phyloP scores from a whole-genome alignment of 1,140 invertebrate species.

The Mamestra configurata region DNA sequence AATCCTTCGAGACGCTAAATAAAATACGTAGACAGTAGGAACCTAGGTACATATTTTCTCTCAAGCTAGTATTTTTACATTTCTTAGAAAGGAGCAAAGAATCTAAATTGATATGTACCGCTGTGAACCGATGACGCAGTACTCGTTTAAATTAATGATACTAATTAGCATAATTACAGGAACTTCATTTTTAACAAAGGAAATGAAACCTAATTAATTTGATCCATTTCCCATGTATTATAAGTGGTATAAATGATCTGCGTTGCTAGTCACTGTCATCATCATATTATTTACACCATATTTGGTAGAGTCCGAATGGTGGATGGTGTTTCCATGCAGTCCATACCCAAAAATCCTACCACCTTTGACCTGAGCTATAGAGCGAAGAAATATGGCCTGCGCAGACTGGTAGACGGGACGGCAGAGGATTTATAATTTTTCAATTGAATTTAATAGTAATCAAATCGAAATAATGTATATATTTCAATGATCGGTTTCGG shows the following conservation, averaged over 20 bases:
- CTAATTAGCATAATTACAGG: constrained; percentile 45
- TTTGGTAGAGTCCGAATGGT: background rate
- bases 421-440: no score
- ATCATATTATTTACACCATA: no score
- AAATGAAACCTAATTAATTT: constrained; percentile 47
- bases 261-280: no score
- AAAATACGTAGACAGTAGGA: background rate
- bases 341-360: no score
- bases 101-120: background rate
- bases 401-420: no score
- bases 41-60: no score
- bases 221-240: constrained; percentile 1
- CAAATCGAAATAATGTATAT: no score
- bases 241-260: background rate
- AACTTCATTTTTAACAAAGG: constrained; percentile 38
- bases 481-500: no score
- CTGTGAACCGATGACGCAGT: background rate
- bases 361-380: no score
- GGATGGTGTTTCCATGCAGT: no score
- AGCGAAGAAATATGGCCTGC: no score
- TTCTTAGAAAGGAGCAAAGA: constrained; percentile 1
- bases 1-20: background rate
- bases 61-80: background rate
- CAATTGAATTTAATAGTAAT: no score
- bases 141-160: constrained; percentile 15